Evolutionary conservation across 2,113 vertebrate genomes (phyloP).

Genomic region (Forbesichthys papilliferus): DNA sequence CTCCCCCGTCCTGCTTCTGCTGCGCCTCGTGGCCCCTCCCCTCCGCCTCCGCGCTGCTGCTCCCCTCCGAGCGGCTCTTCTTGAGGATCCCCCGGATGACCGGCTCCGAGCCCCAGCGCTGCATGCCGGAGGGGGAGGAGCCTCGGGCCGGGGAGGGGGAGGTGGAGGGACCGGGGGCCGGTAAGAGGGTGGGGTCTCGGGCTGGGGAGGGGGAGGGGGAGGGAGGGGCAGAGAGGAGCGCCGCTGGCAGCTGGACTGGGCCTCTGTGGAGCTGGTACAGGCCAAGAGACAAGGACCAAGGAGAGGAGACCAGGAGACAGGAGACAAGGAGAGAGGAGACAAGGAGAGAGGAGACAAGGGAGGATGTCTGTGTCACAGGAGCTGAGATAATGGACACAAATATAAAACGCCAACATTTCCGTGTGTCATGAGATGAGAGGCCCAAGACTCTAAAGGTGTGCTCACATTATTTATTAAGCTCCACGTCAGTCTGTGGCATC

Average conservation of each 20-base stretch:
- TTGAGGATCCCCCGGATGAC: constrained; percentile 75
- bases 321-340: too few species aligned
- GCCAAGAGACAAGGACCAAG: too few species aligned
- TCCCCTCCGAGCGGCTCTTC: constrained; percentile 59
- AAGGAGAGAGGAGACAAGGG: too few species aligned
- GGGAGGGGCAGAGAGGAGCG: constrained; percentile 64
- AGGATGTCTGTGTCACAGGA: too few species aligned
- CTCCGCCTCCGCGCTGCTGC: constrained; percentile 12
- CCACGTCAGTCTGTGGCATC: too few species aligned
- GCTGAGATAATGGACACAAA: too few species aligned
- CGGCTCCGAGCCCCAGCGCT: constrained; percentile 43
- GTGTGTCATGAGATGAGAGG: too few species aligned
- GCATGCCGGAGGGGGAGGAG: constrained; percentile 5
- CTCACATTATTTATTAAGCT: too few species aligned
- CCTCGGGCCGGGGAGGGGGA: constrained; percentile 12
- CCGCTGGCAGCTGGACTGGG: constrained; percentile 71
- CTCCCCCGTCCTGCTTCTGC: constrained; percentile 3
- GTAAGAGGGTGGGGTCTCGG: constrained; percentile 10
- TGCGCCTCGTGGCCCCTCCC: background rate
- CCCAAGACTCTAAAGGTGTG: too few species aligned
- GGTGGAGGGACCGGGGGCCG: constrained; percentile 58
- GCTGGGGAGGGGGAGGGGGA: constrained; percentile 52
- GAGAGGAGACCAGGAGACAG: too few species aligned
- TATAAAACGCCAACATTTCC: too few species aligned
- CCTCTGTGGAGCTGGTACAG: constrained; percentile 67